phyloP scores from a whole-genome alignment of 2,113 vertebrate species.

The Cinclus mexicanus region DNA sequence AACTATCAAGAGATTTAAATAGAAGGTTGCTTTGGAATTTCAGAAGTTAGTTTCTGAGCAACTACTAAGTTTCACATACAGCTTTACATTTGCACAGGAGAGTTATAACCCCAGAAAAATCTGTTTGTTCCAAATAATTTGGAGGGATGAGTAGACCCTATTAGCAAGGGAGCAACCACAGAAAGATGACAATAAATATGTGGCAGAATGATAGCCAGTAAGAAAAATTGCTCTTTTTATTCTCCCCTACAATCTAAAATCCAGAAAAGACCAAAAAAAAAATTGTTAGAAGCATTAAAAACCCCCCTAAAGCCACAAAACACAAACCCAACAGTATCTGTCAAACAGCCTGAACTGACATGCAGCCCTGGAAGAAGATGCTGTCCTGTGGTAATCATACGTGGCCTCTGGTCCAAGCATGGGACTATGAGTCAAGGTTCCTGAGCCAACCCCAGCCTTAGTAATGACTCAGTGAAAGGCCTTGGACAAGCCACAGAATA shows the following conservation, averaged over 20 bases:
- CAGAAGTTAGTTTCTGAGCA: neutral
- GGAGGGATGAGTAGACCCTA: neutral
- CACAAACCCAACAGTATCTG: neutral
- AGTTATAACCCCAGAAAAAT: neutral
- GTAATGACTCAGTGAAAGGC: neutral
- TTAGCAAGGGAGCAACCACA: neutral
- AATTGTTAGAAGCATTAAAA: neutral
- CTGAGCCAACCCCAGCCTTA: neutral
- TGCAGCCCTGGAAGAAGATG: neutral
- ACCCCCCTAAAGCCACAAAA: neutral
- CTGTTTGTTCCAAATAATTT: neutral
- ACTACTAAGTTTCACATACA: neutral
- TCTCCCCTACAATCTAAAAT: neutral
- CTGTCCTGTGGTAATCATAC: neutral
- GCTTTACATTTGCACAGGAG: neutral
- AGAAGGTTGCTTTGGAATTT: neutral
- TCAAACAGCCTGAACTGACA: neutral
- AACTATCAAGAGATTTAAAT: neutral
- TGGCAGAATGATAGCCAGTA: neutral
- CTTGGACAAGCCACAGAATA: neutral
- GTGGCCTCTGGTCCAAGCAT: neutral
- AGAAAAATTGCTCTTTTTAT: neutral
- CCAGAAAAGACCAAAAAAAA: neutral
- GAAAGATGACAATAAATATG: neutral
- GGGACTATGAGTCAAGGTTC: neutral